phyloP scores from a whole-genome alignment of 2,113 vertebrate species.

The Crotophaga sulcirostris region DNA sequence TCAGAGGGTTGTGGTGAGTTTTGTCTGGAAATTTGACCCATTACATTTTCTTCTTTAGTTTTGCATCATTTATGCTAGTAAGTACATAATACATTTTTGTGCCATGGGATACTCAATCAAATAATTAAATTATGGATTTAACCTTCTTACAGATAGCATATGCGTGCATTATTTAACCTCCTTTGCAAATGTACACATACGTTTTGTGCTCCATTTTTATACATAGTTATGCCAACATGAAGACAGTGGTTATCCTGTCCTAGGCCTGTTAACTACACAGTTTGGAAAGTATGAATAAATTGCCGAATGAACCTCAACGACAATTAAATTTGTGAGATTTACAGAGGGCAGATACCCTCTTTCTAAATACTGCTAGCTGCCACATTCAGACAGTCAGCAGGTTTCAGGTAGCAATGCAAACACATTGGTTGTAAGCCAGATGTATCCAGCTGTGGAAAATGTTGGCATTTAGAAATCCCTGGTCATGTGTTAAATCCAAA shows the following conservation, averaged over 20 bases:
- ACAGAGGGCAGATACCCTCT: neutral
- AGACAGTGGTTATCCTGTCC: neutral
- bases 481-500: neutral
- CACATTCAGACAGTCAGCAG: neutral
- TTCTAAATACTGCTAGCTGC: neutral
- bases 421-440: neutral
- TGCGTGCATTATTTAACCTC: neutral
- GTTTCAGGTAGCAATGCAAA: neutral
- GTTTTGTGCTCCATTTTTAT: neutral
- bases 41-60: neutral
- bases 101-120: neutral
- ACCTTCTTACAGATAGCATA: neutral
- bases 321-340: neutral
- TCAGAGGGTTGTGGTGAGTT: neutral
- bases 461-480: neutral
- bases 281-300: neutral
- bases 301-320: neutral
- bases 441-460: neutral
- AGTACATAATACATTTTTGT: neutral
- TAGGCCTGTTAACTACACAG: neutral
- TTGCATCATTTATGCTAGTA: neutral
- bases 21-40: neutral
- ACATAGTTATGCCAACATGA: neutral
- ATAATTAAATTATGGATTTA: neutral
- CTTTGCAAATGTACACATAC: fast-evolving